Evolutionary conservation across 2,888 invertebrate genomes (phyloP), one percentile per base, ranked within the genome.

Genomic region (Cataglyphis rosenhaueri): DNA sequence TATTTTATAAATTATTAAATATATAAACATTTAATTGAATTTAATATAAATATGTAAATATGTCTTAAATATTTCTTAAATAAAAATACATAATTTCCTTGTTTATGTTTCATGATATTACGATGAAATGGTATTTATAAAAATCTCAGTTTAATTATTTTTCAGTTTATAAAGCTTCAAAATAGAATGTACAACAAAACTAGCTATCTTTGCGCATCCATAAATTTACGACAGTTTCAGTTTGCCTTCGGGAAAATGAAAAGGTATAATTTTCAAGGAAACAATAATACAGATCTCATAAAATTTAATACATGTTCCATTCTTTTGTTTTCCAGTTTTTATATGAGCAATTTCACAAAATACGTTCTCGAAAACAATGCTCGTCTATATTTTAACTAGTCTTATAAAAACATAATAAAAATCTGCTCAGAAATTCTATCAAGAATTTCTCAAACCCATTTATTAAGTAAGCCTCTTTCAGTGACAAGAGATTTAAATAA

Each of bases 191-290:
- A 52, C 52, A 8, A 52, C 18, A 25, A 25, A 75, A 4, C 52
- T 8, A 52, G 9, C 0, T n/a, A 3, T n/a, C n/a, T 52, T 0
- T 5, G 9, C 21, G 4, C 52, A 68, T 52, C 61, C 81, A 81
- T 59, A 59, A 25, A n/a, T 66, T 66, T 38, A 70, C 35, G 64
- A 70, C n/a, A 15, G 44, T 65, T 64, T 64, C 12, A 48, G 25
- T 62, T 65, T 52, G 18, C 4, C 9, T 65, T 65, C 8, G 0
- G 25, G 15, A 38, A 55, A 12, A 9, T 55, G 1, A 12, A 76
- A 52, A 48, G 71, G 59, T 87, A 73, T 86, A 86, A 86, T 87
- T 87, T 87, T 82, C 82, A 32, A 6, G 62, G 59, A 76, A 84
- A 61, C 62, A 70, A 81, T 61, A n/a, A 66, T 71, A 44, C 75